Evolutionary conservation across 2,797 vertebrate species (phyloP).

Genomic region (Sphenopsis melanotis): DNA sequence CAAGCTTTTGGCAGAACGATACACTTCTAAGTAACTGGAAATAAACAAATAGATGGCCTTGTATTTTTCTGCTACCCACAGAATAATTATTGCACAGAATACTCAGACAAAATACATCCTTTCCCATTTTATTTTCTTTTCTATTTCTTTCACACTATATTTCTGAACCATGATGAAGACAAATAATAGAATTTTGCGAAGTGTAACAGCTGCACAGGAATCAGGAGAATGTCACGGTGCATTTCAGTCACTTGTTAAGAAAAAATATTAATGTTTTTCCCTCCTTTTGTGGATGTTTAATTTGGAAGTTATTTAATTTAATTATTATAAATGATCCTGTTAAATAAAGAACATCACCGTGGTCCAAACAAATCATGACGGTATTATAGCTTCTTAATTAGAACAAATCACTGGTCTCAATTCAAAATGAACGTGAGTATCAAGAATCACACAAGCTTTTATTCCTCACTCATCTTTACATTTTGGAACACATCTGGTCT

Average conservation of each 20-base stretch:
- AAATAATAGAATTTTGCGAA: neutral
- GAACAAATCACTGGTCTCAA: conserved; percentile 3
- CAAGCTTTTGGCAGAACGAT: neutral
- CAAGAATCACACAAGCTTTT: neutral
- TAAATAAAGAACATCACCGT: neutral
- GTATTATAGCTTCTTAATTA: conserved; percentile 4
- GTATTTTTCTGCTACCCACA: neutral
- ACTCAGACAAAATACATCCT: neutral
- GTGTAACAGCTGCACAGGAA: neutral
- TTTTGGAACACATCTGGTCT: neutral
- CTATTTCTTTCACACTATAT: neutral
- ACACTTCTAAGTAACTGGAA: neutral
- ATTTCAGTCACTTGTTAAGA: neutral
- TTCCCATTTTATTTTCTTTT: neutral
- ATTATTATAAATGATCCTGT: conserved; percentile 28
- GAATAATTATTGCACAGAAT: neutral
- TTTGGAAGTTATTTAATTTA: conserved; percentile 16
- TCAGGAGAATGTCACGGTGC: neutral
- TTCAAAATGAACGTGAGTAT: neutral
- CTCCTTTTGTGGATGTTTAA: neutral
- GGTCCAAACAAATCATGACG: neutral
- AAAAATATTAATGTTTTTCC: neutral
- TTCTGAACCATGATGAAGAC: neutral
- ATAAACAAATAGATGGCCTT: neutral
- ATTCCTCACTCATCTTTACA: neutral